These are phyloP conservation scores for Drosophila ochracea DNA, from an alignment of 2,888 invertebrate species.

Conservation along the genomic window DNA sequence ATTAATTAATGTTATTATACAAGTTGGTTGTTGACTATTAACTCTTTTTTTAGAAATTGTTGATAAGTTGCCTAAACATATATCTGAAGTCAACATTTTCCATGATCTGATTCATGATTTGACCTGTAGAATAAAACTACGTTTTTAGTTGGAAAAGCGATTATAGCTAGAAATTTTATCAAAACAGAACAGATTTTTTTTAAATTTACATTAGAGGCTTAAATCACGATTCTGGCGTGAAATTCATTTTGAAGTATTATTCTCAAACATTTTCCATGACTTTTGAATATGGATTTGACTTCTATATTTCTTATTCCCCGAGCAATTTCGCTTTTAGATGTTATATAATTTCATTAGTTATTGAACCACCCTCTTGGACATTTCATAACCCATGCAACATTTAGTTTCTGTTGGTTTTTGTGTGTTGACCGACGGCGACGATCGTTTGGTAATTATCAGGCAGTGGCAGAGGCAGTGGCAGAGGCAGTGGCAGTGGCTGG, in stretches of 20 bases:
- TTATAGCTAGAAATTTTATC: too few relatives aligned
- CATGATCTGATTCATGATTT: neutral
- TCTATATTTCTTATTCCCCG: neutral
- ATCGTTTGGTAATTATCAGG: slow-evolving; percentile 45
- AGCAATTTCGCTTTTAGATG: neutral
- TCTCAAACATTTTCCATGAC: neutral
- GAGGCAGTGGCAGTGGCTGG: neutral
- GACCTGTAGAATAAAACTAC: neutral
- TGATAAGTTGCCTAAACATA: too few relatives aligned
- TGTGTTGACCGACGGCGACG: slow-evolving; percentile 19
- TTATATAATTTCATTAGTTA: neutral
- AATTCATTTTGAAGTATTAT: neutral
- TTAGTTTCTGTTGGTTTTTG: slow-evolving; percentile 23
- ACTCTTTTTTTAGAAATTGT: neutral
- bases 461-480: neutral
- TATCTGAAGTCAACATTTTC: too few relatives aligned
- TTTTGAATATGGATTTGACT: neutral
- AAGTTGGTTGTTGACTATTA: neutral
- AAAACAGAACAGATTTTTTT: too few relatives aligned
- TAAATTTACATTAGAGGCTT: too few relatives aligned
- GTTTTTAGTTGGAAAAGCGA: too few relatives aligned
- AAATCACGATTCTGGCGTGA: neutral
- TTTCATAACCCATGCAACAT: slow-evolving; percentile 11
- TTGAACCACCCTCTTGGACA: slow-evolving; percentile 23
- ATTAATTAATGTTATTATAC: neutral